Conservation (phyloP, 2,797 vertebrate species). For the Falco cherrug region DNA sequence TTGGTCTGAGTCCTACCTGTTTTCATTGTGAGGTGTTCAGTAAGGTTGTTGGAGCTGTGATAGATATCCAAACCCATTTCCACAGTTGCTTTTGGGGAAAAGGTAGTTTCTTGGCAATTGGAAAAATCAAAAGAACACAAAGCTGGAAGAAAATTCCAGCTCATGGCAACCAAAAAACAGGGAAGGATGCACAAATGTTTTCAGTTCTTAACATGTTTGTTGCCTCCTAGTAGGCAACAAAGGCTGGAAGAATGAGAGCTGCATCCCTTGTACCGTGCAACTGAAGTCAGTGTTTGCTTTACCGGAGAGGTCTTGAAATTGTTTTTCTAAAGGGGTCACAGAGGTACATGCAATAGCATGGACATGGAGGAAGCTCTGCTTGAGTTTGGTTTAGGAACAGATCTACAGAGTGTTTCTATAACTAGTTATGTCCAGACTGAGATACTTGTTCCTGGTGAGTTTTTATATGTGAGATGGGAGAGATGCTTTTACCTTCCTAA, state of each 20-base stretch:
- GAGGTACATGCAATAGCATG: background rate
- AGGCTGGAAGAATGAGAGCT: background rate
- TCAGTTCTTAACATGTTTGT: background rate
- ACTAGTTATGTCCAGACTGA: background rate
- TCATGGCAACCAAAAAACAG: background rate
- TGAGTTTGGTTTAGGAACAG: background rate
- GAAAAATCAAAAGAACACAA: background rate
- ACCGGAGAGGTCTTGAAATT: background rate
- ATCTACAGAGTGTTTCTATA: background rate
- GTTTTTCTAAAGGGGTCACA: background rate
- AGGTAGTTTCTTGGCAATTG: background rate
- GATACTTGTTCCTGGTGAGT: background rate
- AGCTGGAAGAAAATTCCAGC: background rate
- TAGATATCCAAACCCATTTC: background rate
- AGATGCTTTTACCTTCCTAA: background rate
- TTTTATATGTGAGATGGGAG: background rate
- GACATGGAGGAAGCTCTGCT: background rate
- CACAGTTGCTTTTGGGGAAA: background rate
- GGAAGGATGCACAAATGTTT: background rate
- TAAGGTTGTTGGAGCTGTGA: background rate
- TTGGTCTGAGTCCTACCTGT: background rate
- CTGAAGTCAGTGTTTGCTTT: background rate
- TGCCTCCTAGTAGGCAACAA: background rate
- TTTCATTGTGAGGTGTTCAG: background rate
- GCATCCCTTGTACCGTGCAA: background rate